Base-by-base conservation (phyloP, 2,113 vertebrate species). In the Edolisoma coerulescens region DNA sequence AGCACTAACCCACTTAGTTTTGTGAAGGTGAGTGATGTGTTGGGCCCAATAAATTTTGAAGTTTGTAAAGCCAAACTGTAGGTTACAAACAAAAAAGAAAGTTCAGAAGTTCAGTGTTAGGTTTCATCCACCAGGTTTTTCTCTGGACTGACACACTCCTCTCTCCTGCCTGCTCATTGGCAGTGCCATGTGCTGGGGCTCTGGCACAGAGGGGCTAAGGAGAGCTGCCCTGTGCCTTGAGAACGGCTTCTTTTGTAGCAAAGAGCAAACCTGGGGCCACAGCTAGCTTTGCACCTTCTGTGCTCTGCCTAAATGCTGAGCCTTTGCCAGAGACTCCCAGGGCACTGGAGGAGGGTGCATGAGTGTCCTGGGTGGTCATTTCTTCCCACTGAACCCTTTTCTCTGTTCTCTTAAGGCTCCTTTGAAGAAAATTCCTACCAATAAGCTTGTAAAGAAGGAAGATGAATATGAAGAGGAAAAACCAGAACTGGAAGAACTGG, bases 401-500 rank as follows among this genome's bases (percentile, higher is more conserved):
- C 35, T 87, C 16, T 70, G 12, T 89, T 71, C 7, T 88, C 87
- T 71, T 71, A 87, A 99, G 98, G 92, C 71, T 82, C 98, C 98
- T 60, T 93, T 99, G 71, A 99, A 97, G 95, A 99, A 97, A 93
- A 91, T 98, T 18, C 84, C 82, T 47, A 50, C 96, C n/a, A 93
- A 92, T 83, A 95, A 97, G 57, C 57, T 96, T 59, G 84, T 79
- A 17, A 97, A 81, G 42, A 97, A 94, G 23, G 93, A 95, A 10
- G 97, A 98, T 61, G 98, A 98, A 80, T 97, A 99, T 35, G 98
- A 99, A 93, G 98, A 99, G 94, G 99, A 99, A 68, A 95, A 97
- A 11, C 98, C 98, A 32, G 99, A 99, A 63, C 94, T 98, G 23
- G 98, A 99, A 82, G 99, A 99, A 93, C 90, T 99, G 57, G 99